Evolutionary conservation across 2,797 vertebrate genomes (phyloP), one percentile per base, ranked within the genome.

Genomic region (Amniataba percoides): DNA sequence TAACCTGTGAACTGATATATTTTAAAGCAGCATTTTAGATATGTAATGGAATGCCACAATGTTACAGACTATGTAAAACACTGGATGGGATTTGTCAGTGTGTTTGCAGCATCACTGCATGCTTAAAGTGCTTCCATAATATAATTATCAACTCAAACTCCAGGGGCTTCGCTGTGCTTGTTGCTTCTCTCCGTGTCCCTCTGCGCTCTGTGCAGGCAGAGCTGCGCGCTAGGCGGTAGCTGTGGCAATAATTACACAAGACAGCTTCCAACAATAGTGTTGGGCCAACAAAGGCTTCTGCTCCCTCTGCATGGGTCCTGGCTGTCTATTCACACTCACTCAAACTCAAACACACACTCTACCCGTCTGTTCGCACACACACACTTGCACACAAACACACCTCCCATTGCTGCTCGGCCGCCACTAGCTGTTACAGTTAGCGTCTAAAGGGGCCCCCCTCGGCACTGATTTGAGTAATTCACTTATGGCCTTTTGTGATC

Each of bases 261-360:
- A 94, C 93, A 94, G 88, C 84, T 86, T 86, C 91, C 90, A 92
- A 95, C 93, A 94, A 93, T 94, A 85, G 88, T 94, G 93, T 94
- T 94, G 91, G 89, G 80, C 93, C 93, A 94, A 94, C 94, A 94
- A 93, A 93, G 92, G 81, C 92, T 90, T 83, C 88, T 88, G 86
- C 90, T 89, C 90, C 78, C 87, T 63, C 89, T 70, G 84, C 90
- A 86, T 86, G 89, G 89, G 88, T 87, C 88, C 83, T 56, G 82
- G 71, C 89, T 86, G 86, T 89, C 89, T 79, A 77, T 93, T 92
- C 90, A 89, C 88, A 87, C 91, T 91, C 82, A 61, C 78, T 90
- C 87, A 88, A 83, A 89, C 85, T 87, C 86, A 69, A 80, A 91
- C 79, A 80, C 84, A 91, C 91, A 92, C 91, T 87, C 85, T 69